phyloP scores from a whole-genome alignment of 2,888 invertebrate genomes.

The Leptopterna dolabrata region DNA sequence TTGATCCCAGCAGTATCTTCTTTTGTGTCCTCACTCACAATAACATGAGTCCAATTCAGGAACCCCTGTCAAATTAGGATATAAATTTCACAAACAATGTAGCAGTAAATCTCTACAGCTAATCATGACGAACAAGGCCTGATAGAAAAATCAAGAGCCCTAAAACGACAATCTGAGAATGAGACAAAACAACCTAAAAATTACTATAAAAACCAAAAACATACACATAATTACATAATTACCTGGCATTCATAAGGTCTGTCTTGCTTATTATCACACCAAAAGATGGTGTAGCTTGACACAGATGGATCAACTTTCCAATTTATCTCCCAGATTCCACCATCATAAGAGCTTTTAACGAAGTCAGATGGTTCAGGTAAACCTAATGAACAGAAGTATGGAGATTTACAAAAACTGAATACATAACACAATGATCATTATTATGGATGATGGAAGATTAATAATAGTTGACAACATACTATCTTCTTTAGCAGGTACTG shows the following conservation, averaged over 20 bases:
- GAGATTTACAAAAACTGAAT: not conserved
- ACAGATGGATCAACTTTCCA: conserved; percentile 74
- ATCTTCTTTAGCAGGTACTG: conserved; percentile 72
- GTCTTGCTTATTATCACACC: conserved; percentile 75
- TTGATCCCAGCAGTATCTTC: conserved; percentile 65
- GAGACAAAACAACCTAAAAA: not conserved
- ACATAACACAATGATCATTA: not conserved
- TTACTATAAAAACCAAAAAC: not conserved
- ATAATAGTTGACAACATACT: conserved; percentile 66
- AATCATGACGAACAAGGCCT: too few species aligned
- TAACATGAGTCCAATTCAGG: conserved; percentile 73
- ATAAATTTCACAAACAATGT: too few species aligned
- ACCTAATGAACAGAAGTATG: conserved; percentile 60
- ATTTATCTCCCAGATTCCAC: conserved; percentile 78
- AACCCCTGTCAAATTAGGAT: conserved; percentile 69
- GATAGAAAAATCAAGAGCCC: too few species aligned
- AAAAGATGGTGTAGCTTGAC: conserved; percentile 82
- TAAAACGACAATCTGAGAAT: too few species aligned
- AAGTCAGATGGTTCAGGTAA: conserved; percentile 72
- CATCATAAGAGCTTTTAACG: conserved; percentile 79
- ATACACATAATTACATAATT: not conserved
- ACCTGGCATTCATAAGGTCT: conserved; percentile 63
- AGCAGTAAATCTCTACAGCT: too few species aligned
- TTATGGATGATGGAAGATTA: conserved; percentile 33
- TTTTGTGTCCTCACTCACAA: conserved; percentile 4